Conservation (phyloP, 2,113 vertebrate genomes). For the Sprattus sprattus region DNA sequence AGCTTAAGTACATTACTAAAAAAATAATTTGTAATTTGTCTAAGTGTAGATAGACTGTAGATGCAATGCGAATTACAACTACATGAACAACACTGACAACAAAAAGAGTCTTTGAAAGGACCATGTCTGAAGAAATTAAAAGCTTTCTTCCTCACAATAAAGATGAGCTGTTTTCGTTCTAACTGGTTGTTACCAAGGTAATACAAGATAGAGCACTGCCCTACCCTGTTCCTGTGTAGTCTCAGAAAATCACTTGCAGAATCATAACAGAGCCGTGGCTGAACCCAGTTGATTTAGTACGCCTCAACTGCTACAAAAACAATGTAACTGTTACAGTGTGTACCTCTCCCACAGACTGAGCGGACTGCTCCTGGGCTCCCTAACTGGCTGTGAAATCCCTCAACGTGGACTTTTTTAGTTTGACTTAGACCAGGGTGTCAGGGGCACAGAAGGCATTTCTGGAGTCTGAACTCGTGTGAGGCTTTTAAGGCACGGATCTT, state of each 20-base stretch:
- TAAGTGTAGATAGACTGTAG: background rate
- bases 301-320: conserved; percentile 55
- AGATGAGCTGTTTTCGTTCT: background rate
- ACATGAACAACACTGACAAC: background rate
- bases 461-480: conserved; percentile 35
- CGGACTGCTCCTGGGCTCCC: conserved; percentile 36
- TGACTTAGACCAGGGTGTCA: conserved; percentile 48
- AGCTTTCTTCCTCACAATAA: background rate
- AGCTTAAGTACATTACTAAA: background rate
- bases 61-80: background rate
- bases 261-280: conserved; percentile 41
- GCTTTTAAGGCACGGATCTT: conserved; percentile 19
- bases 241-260: conserved; percentile 43
- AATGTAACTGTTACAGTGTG: conserved; percentile 41
- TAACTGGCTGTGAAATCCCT: conserved; percentile 48
- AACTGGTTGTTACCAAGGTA: background rate
- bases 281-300: conserved; percentile 49
- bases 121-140: background rate
- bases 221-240: background rate
- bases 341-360: conserved; percentile 50
- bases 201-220: background rate
- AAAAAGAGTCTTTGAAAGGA: background rate
- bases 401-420: conserved; percentile 48
- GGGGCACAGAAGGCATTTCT: conserved; percentile 38
- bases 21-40: background rate